A percentile compares a stretch with the other conserved stretches of the same genome.
These are phyloP conservation scores for Sitodiplosis mosellana DNA, from an alignment of 1,140 invertebrate species.

Conservation along the genomic window DNA sequence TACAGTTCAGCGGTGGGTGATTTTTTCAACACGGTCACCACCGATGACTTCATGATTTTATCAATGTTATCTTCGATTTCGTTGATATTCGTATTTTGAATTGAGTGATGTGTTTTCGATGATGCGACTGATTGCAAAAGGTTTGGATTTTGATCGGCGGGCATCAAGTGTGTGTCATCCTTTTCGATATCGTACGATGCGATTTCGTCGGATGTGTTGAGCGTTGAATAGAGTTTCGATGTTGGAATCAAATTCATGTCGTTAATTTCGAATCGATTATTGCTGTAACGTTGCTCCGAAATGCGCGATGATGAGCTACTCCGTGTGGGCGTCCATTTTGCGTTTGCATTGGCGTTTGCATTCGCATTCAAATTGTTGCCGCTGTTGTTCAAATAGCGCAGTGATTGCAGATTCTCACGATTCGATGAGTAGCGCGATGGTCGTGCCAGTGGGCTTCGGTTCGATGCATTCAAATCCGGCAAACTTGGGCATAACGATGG, in stretches of 20 bases:
- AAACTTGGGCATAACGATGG: constrained; percentile 21
- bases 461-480: constrained; percentile 13
- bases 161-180: no score
- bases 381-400: no score
- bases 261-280: constrained; percentile 15
- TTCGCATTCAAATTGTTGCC: no score
- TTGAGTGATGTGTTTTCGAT: background rate
- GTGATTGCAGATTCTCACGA: no score
- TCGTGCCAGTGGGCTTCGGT: no score
- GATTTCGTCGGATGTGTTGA: background rate
- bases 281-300: background rate
- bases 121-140: constrained; percentile 6
- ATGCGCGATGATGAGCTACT: constrained; percentile 4
- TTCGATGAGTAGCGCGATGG: no score
- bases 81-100: constrained; percentile 10
- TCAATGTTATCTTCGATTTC: constrained; percentile 22
- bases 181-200: no score
- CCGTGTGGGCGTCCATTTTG: background rate
- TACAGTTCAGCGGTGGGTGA: constrained; percentile 9
- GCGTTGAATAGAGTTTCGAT: constrained; percentile 1
- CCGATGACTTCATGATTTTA: constrained; percentile 19
- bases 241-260: constrained; percentile 16
- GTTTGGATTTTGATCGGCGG: constrained; percentile 10
- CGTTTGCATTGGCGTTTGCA: no score
- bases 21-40: constrained; percentile 18